Base-by-base conservation (phyloP, 2,797 vertebrate species). In the Spinus pinus region DNA sequence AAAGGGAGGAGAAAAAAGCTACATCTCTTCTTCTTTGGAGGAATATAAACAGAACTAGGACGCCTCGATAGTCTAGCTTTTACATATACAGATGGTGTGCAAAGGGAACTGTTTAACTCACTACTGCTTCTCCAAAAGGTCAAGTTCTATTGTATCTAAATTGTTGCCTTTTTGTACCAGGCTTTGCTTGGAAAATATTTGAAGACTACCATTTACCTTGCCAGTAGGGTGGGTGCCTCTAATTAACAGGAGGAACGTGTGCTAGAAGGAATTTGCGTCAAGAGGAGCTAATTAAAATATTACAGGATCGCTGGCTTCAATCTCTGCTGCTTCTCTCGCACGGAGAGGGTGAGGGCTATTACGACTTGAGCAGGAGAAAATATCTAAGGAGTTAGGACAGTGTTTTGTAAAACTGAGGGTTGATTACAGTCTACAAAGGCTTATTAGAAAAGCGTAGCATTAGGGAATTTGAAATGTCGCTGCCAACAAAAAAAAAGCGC, bases 31-130 rank as follows among this genome's bases (percentile, higher is more conserved):
- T 97, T 97, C 97, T 97, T 96, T 93, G 94, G 84, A 97, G 84
- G 84, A 96, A 97, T 96, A 97, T 97, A 98, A 97, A 98, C 97
- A 98, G 97, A 97, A 60, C 95, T 94, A 95, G 93, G 97, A 97
- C 91, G 88, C 94, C 94, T 94, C 94, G 92, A 90, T 84, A 56
- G 94, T 66, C 87, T 78, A 96, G 96, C 65, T 93, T 90, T 96
- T 97, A 90, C 94, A 95, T 96, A 96, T 93, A 96, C 96, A 96
- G 95, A 96, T 95, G 88, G 86, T 70, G 79, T 93, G 94, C 82
- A 81, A 96, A 94, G 93, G 88, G 91, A 89, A 81, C 71, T 88
- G 70, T 94, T 97, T 94, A 94, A 96, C 88, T 96, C 94, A 86
- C 71, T 93, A 47, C 54, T 16, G 87, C 71, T 92, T 97, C 96